Conservation (phyloP, 2,888 invertebrate species). For the Miltochrista miniata region DNA sequence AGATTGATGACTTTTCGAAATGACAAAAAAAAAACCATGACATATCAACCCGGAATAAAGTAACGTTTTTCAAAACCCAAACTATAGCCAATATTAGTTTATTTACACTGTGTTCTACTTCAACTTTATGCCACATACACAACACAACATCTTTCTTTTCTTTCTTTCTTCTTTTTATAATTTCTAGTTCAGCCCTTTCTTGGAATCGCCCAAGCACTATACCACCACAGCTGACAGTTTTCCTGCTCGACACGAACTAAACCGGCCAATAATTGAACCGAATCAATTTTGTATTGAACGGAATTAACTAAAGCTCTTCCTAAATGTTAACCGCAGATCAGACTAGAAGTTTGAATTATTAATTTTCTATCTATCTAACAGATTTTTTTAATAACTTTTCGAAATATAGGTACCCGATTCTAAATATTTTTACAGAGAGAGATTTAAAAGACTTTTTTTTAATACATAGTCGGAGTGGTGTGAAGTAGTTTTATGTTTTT, state of each 20-base stretch:
- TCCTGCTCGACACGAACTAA: slow-evolving; percentile 3
- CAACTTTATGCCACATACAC: too few relatives aligned
- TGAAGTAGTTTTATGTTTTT: not conserved
- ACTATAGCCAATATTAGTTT: too few relatives aligned
- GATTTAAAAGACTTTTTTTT: too few relatives aligned
- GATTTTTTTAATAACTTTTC: slow-evolving; percentile 3
- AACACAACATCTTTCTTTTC: too few relatives aligned
- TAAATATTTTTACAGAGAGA: not conserved
- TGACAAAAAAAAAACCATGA: too few relatives aligned
- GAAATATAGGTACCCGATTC: not conserved
- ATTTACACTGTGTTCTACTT: too few relatives aligned
- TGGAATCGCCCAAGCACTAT: not conserved
- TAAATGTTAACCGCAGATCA: slow-evolving; percentile 2
- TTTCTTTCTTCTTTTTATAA: slow-evolving; percentile 2
- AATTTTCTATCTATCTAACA: not conserved
- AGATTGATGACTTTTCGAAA: too few relatives aligned
- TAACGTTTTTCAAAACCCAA: too few relatives aligned
- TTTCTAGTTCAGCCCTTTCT: not conserved
- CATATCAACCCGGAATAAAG: too few relatives aligned
- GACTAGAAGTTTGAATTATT: slow-evolving; percentile 2
- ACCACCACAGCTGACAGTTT: slow-evolving; percentile 1
- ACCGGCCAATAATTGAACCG: slow-evolving; percentile 4
- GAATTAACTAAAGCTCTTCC: slow-evolving; percentile 6
- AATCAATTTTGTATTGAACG: slow-evolving; percentile 2
- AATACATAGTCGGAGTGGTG: too few relatives aligned